A percentile compares a stretch with the other conserved stretches of the same genome.
Conservation (phyloP, 2,797 vertebrate genomes). For the Gastrophryne carolinensis region DNA sequence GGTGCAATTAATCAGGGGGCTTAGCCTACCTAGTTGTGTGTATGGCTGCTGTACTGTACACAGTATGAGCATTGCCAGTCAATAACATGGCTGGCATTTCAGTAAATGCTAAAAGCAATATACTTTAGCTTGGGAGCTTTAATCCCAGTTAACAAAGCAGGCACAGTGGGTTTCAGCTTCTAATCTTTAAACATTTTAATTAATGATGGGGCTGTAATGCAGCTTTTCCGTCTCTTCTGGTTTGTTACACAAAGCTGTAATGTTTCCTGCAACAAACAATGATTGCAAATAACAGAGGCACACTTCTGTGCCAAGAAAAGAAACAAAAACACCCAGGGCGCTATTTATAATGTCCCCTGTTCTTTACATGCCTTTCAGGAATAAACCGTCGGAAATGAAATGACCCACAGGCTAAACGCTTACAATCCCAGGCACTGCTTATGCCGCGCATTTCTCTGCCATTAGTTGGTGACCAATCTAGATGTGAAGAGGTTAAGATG, state of each 20-base stretch:
- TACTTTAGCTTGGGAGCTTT: slow-evolving; percentile 11
- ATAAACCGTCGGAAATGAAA: slow-evolving; percentile 3
- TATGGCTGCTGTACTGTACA: not conserved
- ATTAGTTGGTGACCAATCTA: not conserved
- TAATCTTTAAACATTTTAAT: slow-evolving; percentile 35
- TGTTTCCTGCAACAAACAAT: slow-evolving; percentile 21
- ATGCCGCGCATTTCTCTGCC: not conserved
- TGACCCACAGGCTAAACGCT: slow-evolving; percentile 14
- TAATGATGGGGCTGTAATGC: slow-evolving; percentile 18
- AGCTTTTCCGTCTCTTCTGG: slow-evolving; percentile 12
- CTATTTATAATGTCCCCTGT: slow-evolving; percentile 32
- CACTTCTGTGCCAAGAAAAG: slow-evolving; percentile 15
- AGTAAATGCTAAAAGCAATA: not conserved
- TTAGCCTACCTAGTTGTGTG: not conserved
- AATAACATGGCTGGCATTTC: not conserved
- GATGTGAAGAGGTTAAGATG: slow-evolving; percentile 16
- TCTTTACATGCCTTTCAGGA: slow-evolving; percentile 17
- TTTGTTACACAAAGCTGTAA: slow-evolving; percentile 33
- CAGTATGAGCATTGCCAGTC: not conserved
- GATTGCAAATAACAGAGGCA: slow-evolving; percentile 24
- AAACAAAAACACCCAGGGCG: slow-evolving; percentile 7
- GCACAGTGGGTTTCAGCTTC: slow-evolving; percentile 7
- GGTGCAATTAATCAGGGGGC: too few species aligned
- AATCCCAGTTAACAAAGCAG: slow-evolving; percentile 33
- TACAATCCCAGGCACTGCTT: not conserved